Percentiles rank a stretch among this genome's conserved stretches.
Evolutionary conservation across 2,888 invertebrate genomes (phyloP).

Genomic region (Masnerella sp.): DNA sequence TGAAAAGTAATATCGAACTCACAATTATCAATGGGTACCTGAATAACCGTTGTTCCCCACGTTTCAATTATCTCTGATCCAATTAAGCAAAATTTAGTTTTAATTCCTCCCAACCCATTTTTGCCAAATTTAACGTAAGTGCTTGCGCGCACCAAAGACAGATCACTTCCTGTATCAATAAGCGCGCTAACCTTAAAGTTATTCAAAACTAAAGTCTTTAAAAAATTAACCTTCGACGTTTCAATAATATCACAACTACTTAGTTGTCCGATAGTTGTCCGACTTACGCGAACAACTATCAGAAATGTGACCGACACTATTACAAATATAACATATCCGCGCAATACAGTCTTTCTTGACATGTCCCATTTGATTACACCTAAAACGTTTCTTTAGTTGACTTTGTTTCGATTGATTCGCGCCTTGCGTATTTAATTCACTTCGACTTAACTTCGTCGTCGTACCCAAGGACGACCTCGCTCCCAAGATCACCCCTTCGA

Average conservation of each 20-base stretch:
- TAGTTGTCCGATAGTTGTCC: background rate
- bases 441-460: no score
- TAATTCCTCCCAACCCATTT: background rate
- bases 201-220: background rate
- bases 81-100: constrained; percentile 10
- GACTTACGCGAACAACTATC: background rate
- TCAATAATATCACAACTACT: background rate
- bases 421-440: no score
- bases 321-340: background rate
- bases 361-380: background rate
- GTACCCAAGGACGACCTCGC: background rate
- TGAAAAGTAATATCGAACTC: background rate
- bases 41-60: background rate
- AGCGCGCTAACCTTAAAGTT: background rate
- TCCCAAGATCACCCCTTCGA: background rate
- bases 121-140: constrained; percentile 6
- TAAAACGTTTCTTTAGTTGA: background rate
- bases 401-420: no score
- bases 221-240: background rate
- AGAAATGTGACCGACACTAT: background rate
- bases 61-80: background rate
- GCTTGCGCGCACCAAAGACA: constrained; percentile 9
- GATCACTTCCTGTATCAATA: constrained; percentile 20
- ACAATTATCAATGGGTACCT: background rate
- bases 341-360: background rate